Evolutionary conservation across 2,113 vertebrate genomes (phyloP).

Genomic region (Sclerurus mexicanus): DNA sequence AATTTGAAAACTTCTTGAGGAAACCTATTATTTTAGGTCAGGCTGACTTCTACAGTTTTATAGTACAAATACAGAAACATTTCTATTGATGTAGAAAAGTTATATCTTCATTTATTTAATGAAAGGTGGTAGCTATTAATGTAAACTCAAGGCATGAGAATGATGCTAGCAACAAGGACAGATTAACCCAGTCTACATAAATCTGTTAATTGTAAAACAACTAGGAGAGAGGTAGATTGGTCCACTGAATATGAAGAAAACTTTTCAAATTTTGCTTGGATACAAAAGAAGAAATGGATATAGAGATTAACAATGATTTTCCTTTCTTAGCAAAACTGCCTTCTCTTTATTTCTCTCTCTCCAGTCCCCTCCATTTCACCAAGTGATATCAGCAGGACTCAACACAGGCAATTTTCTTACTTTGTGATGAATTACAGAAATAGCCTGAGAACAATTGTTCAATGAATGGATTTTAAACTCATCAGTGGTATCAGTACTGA

Average conservation of each 20-base stretch:
- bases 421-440: not conserved
- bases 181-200: not conserved
- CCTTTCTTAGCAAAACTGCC: not conserved
- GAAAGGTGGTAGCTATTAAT: not conserved
- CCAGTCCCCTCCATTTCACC: not conserved
- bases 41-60: not conserved
- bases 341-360: not conserved
- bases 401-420: not conserved
- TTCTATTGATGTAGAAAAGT: not conserved
- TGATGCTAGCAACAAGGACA: not conserved
- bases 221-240: not conserved
- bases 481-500: not conserved
- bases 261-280: not conserved
- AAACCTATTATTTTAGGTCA: not conserved
- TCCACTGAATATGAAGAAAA: not conserved
- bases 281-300: not conserved
- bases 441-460: not conserved
- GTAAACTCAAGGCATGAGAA: not conserved
- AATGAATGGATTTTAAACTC: not conserved
- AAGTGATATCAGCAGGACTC: not conserved
- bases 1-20: not conserved
- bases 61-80: not conserved
- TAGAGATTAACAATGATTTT: not conserved
- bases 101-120: not conserved
- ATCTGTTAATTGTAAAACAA: not conserved